Base-by-base conservation (phyloP, 2,888 invertebrate genomes). In the Agrotis exclamationis region DNA sequence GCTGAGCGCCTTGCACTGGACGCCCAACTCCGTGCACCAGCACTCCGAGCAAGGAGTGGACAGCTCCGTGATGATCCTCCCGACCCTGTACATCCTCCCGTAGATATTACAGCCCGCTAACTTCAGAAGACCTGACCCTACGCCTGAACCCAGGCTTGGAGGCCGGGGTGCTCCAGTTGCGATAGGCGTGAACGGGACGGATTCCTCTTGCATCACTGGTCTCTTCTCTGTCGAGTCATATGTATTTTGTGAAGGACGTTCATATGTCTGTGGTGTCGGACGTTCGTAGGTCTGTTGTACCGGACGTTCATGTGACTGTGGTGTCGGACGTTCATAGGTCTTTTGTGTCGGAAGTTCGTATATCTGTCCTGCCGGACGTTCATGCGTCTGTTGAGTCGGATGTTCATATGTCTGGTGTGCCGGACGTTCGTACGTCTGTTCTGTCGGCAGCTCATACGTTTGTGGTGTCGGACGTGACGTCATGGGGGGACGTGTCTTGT, bases 71-170 rank as follows among this genome's bases (percentile, higher is more conserved):
- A 99, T 98, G 82, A 98, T 97, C 86, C 97, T 96, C 5, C 98
- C 98, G 14, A 98, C 98, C 33, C 98, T 96, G 92, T 98, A 98
- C 98, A 98, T 98, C 79, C 98, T 96, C 9, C 99, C 99, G 88
- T 98, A 98, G 86, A 99, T 98, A 93, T 99, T 99, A 90, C 99
- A 99, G 0, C 98, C 98, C 16, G 98, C 98, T 76, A 98, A 91
- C 92, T 98, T 98, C 57, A 98, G 93, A 63, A 97, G 92, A 48
- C 97, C 97, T 18, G 96, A 92, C 2, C 96, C 95, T 1, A 91
- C 54, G 13, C 76, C 72, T 22, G 68, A 69, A 5, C 89, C 91
- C 11, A 68, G 84, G 44, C 82, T 82, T 0, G 90, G 88, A 11
- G 89, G 91, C 13, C 88, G 75, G 0, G 87, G 85, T 3, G 84